Percentiles rank a stretch among this genome's conserved stretches.
Evolutionary conservation across 1,140 invertebrate species (phyloP).

Genomic region (Caenorhabditis briggsae): DNA sequence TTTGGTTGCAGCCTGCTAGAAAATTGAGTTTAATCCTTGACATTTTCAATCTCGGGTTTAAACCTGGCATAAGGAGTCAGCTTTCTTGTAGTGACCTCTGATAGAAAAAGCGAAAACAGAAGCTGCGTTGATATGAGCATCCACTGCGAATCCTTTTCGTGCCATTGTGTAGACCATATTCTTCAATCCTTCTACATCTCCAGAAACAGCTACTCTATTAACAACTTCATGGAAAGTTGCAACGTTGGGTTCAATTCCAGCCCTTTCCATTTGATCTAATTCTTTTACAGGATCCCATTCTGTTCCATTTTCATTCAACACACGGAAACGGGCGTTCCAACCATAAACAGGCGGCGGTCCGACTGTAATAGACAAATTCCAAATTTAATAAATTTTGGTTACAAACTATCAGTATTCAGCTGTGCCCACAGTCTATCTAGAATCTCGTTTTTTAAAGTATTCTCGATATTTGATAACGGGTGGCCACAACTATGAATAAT

Average conservation of each 20-base stretch:
- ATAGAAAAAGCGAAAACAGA: conserved; percentile 33
- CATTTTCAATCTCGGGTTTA: not conserved
- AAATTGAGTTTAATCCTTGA: not conserved
- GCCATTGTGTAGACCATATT: conserved; percentile 41
- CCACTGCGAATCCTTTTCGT: conserved; percentile 8
- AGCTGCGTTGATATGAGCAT: conserved; percentile 30
- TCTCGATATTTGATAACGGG: conserved; percentile 6
- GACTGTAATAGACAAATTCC: not conserved
- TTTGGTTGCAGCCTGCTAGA: conserved; percentile 36
- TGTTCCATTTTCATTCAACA: not conserved
- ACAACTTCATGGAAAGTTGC: conserved; percentile 20
- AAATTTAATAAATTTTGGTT: too few species aligned
- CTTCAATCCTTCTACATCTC: conserved; percentile 21
- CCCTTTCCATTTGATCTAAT: not conserved
- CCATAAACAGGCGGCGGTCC: not conserved
- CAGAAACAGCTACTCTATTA: not conserved
- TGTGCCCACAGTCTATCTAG: not conserved
- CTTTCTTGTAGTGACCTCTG: conserved; percentile 30
- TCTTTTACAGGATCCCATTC: conserved; percentile 25
- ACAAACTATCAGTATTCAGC: not conserved
- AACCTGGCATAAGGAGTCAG: conserved; percentile 29
- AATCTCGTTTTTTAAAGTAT: not conserved
- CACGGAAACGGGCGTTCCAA: conserved; percentile 25
- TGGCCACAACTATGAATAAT: conserved; percentile 12
- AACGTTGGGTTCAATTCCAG: not conserved